Conservation (phyloP, 2,113 vertebrate species). For the Choloepus hoffmanni region DNA sequence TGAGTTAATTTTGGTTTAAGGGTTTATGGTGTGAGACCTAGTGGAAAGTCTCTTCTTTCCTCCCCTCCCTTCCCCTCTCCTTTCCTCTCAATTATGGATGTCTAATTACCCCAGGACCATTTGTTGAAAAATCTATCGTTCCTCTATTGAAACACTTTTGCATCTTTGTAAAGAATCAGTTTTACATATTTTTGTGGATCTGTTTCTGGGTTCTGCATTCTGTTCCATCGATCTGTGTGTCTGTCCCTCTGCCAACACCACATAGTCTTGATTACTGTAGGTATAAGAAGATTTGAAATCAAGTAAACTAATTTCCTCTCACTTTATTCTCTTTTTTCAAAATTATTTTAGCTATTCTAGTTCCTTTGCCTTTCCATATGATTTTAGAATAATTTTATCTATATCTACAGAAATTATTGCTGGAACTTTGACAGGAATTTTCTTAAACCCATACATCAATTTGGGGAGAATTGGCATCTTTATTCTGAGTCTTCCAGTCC, state of each 20-base stretch:
- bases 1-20: neutral
- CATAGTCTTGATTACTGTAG: accelerated
- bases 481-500: neutral
- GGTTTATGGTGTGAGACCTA: neutral
- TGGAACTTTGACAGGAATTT: neutral
- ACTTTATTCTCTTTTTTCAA: neutral
- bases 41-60: too few relatives aligned
- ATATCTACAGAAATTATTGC: neutral
- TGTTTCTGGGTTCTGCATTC: neutral
- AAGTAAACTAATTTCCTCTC: neutral
- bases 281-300: neutral
- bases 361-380: neutral
- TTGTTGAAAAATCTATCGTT: neutral
- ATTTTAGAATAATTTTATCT: neutral
- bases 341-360: too few relatives aligned
- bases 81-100: accelerated
- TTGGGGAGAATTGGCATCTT: neutral
- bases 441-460: neutral
- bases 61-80: too few relatives aligned
- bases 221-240: neutral
- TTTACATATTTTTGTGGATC: too few relatives aligned
- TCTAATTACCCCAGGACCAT: too few relatives aligned
- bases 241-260: neutral
- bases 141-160: neutral
- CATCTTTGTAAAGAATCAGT: neutral